Evolutionary conservation across 2,113 vertebrate species (phyloP).

Genomic region (Sebastes schlegelii): DNA sequence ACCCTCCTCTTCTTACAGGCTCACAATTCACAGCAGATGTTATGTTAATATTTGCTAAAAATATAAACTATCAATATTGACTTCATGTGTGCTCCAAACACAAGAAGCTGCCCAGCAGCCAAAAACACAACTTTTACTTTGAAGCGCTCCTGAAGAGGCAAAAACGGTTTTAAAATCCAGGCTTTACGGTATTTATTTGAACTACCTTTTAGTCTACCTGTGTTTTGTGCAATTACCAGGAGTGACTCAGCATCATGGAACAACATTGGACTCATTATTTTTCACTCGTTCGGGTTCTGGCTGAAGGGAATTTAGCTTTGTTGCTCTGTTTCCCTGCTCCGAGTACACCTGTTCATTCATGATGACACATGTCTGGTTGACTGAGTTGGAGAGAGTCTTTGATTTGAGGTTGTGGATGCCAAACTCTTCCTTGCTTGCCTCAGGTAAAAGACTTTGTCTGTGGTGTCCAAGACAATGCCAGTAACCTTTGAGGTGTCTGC

Average conservation of each 20-base stretch:
- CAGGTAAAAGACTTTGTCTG: neutral
- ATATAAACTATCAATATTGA: too few species aligned
- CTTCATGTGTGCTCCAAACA: too few species aligned
- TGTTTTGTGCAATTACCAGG: neutral
- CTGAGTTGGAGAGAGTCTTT: neutral
- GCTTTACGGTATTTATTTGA: neutral
- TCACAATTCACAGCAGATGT: neutral
- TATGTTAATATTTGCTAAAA: neutral
- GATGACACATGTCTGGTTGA: too few species aligned
- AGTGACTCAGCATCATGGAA: conserved; percentile 23
- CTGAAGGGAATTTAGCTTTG: neutral
- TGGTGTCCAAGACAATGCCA: neutral
- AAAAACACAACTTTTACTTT: too few species aligned
- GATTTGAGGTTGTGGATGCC: conserved; percentile 2
- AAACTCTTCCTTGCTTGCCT: neutral
- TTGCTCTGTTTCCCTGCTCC: neutral
- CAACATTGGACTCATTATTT: too few species aligned
- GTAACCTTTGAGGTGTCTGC: too few species aligned
- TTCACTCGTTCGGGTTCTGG: too few species aligned
- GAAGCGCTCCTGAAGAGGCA: neutral
- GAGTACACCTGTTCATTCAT: neutral
- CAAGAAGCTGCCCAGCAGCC: too few species aligned
- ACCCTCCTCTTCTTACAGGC: neutral
- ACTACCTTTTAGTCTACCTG: neutral
- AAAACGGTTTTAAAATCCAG: neutral